Percentiles rank a stretch among this genome's conserved stretches.
These are phyloP conservation scores for Neoitamus cyanurus DNA, from an alignment of 2,888 invertebrate species.

Conservation along the genomic window DNA sequence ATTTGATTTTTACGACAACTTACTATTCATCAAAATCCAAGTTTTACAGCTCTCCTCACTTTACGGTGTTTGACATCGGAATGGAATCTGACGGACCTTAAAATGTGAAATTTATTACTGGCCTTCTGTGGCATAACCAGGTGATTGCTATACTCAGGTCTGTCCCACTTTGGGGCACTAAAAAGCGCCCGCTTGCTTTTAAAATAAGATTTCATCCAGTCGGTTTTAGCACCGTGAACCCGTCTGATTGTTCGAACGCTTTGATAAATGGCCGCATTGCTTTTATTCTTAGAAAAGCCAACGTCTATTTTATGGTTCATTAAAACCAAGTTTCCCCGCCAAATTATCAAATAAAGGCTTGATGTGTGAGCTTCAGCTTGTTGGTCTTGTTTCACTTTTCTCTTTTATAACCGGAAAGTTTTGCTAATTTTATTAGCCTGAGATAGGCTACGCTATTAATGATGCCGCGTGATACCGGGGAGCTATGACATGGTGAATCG, in stretches of 20 bases:
- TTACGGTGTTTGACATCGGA: conserved; percentile 23
- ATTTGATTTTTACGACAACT: conserved; percentile 38
- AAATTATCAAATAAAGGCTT: conserved; percentile 25
- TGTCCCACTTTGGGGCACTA: conserved; percentile 6
- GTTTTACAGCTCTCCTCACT: conserved; percentile 33
- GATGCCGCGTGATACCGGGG: not conserved
- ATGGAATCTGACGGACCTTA: conserved; percentile 32
- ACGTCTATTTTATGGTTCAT: conserved; percentile 38
- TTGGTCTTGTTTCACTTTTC: conserved; percentile 23
- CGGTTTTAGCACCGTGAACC: conserved; percentile 2
- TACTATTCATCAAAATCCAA: conserved; percentile 36
- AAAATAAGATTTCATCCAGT: not conserved
- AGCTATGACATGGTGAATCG: not conserved
- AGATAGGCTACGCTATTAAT: not conserved
- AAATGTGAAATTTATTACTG: conserved; percentile 36
- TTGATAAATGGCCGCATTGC: conserved; percentile 29
- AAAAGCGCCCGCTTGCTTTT: not conserved
- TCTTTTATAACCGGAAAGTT: conserved; percentile 15
- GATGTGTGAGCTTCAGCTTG: not conserved
- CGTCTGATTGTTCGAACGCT: conserved; percentile 17
- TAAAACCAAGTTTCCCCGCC: conserved; percentile 24
- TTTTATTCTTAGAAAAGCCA: conserved; percentile 10
- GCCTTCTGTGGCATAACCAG: conserved; percentile 15
- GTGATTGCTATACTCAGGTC: conserved; percentile 6
- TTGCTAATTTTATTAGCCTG: not conserved